Base-by-base conservation (phyloP, 2,888 invertebrate species). In the Pseudolycoriella hygida region DNA sequence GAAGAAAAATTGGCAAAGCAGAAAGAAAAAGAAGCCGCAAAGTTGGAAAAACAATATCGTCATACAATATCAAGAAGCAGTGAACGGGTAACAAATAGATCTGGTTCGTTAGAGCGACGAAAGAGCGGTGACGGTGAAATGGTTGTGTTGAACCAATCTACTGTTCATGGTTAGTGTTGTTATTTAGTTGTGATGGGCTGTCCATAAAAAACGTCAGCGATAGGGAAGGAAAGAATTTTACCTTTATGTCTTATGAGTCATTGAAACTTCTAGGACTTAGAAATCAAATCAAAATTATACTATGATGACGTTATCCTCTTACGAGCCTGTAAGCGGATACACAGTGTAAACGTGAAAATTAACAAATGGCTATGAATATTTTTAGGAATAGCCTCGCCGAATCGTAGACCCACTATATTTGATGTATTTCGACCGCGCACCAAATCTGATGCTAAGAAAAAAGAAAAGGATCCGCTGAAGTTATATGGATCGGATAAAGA, bases 371-470 rank as follows among this genome's bases (percentile, higher is more conserved):
- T 41, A 6, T 12, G 8, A 19, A 10, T 46, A 41, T 44, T 55
- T 53, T 2, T 52, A 70, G 74, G 74, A 51, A 77, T 77, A 38
- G 70, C 74, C 50, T 78, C 76, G 54, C 80, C 79, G 30, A 79
- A 78, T 53, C 74, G 80, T 17, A 70, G 79, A 48, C 80, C 81
- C 8, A 79, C 79, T 1, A 69, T 88, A 52, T 78, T 88, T 56
- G 85, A 88, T 60, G 81, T 84, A 37, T 85, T 88, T 59, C 68
- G 84, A 53, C 79, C 78, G 42, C 70, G 82, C 49, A 80, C 80
- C 51, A 81, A 82, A 61, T 80, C 81, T 30, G 83, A 84, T 63
- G 83, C 84, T 47, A 67, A 59, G 48, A 57, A 58, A 32, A 55
- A 60, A 31, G 55, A 56, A 37, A 50, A 50, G n/a, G 55, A 55